Evolutionary conservation across 2,113 vertebrate genomes (phyloP).

Genomic region (Lagopus leucura): DNA sequence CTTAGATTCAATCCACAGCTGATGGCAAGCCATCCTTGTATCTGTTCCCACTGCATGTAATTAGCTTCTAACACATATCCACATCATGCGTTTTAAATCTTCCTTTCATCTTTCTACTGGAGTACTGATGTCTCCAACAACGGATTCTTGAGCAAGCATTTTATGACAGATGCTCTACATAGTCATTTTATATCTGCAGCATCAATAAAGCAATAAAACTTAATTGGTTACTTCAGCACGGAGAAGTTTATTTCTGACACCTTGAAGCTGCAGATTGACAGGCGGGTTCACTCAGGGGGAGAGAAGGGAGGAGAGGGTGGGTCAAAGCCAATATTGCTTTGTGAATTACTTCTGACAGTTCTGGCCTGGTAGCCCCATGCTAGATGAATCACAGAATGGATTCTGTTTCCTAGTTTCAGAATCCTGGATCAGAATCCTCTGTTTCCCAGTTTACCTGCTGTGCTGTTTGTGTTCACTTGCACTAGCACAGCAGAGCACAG

Average conservation of each 20-base stretch:
- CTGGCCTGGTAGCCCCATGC: background rate
- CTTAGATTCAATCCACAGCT: conserved; percentile 51
- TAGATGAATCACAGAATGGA: too few species aligned
- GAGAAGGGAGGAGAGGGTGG: background rate
- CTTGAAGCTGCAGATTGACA: conserved; percentile 10
- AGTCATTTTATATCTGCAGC: conserved; percentile 57
- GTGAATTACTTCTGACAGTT: background rate
- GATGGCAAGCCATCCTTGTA: conserved; percentile 47
- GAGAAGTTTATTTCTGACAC: conserved; percentile 30
- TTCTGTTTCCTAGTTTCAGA: too few species aligned
- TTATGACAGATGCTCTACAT: conserved; percentile 72
- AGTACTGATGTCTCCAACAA: conserved; percentile 56
- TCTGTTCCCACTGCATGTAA: conserved; percentile 56
- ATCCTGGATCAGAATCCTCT: too few species aligned
- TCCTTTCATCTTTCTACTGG: conserved; percentile 68
- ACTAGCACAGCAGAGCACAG: background rate
- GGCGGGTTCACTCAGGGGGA: background rate
- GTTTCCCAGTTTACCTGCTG: background rate
- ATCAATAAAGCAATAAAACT: conserved; percentile 71
- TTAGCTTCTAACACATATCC: conserved; percentile 68
- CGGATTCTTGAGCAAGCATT: conserved; percentile 62
- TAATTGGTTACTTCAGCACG: conserved; percentile 63
- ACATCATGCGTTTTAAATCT: conserved; percentile 67
- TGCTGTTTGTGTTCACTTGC: background rate
- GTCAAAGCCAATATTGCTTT: background rate